A percentile compares a stretch with the other conserved stretches of the same genome.
phyloP scores from a whole-genome alignment of 2,888 invertebrate species.

The Brenthis hecate region DNA sequence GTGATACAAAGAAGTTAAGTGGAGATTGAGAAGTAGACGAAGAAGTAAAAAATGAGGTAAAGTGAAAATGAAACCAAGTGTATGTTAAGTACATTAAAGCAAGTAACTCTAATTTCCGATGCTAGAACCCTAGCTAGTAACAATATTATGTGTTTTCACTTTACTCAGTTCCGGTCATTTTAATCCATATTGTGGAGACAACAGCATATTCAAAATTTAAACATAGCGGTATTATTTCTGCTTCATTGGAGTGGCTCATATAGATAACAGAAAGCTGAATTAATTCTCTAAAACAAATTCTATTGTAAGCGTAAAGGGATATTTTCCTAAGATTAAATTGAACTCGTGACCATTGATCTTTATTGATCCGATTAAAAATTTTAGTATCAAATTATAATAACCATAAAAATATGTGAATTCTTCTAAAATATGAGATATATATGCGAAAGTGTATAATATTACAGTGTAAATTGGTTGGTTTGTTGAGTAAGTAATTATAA shows the following conservation, averaged over 20 bases:
- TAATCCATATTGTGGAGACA: constrained; percentile 26
- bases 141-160: neutral
- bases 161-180: constrained; percentile 9
- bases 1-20: too few species aligned
- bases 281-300: constrained; percentile 22
- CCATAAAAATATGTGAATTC: neutral
- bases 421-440: too few species aligned
- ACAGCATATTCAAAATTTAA: constrained; percentile 27
- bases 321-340: constrained; percentile 14
- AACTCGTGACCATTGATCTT: constrained; percentile 4
- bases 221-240: constrained; percentile 28
- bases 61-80: too few species aligned
- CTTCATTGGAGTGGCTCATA: constrained; percentile 29
- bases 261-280: constrained; percentile 29
- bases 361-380: neutral
- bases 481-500: too few species aligned
- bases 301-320: constrained; percentile 11
- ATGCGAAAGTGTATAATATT: too few species aligned
- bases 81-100: too few species aligned
- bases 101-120: too few species aligned
- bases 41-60: too few species aligned
- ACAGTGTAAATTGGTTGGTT: too few species aligned
- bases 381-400: neutral
- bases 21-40: too few species aligned
- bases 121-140: neutral